These are phyloP conservation scores for Pseudomyrmex pallidus DNA, from an alignment of 1,140 invertebrate genomes.

Conservation along the genomic window DNA sequence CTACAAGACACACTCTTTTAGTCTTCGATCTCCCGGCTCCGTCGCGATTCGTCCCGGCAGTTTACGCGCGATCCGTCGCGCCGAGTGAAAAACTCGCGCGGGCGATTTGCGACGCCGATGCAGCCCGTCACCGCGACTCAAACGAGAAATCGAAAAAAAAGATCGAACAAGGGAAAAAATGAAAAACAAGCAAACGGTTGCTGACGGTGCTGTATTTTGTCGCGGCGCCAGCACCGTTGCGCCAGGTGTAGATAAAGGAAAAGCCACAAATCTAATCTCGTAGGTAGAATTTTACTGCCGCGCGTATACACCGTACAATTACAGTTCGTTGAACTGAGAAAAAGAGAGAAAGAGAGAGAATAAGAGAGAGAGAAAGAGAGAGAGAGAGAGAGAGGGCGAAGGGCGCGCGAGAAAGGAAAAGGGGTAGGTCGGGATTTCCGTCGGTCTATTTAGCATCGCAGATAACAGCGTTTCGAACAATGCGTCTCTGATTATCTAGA, in stretches of 20 bases:
- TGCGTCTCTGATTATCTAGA: constrained; percentile 49
- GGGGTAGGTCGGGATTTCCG: constrained; percentile 58
- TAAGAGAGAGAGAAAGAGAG: too few species aligned
- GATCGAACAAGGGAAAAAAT: background rate
- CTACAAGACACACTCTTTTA: constrained; percentile 39
- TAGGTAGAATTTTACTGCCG: constrained; percentile 55
- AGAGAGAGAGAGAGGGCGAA: background rate
- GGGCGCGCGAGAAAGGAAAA: constrained; percentile 48
- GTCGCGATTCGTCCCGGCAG: constrained; percentile 54
- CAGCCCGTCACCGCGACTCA: background rate
- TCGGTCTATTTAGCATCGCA: constrained; percentile 44
- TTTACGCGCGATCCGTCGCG: constrained; percentile 56
- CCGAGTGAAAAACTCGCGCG: constrained; percentile 21
- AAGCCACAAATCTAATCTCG: constrained; percentile 64
- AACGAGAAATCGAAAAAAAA: constrained; percentile 49
- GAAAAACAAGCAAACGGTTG: constrained; percentile 8
- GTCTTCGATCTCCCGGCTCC: background rate
- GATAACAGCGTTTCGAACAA: constrained; percentile 53
- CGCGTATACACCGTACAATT: constrained; percentile 16
- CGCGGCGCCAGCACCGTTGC: constrained; percentile 4
- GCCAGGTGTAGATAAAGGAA: constrained; percentile 37
- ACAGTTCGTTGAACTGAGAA: constrained; percentile 58
- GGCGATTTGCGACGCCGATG: constrained; percentile 26
- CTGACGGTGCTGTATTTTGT: constrained; percentile 30
- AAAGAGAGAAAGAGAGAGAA: too few species aligned